Evolutionary conservation across 92 coral and sea anemone species (phyloP), one percentile per base, ranked within the genome.

Genomic region (Siderastrea siderea): DNA sequence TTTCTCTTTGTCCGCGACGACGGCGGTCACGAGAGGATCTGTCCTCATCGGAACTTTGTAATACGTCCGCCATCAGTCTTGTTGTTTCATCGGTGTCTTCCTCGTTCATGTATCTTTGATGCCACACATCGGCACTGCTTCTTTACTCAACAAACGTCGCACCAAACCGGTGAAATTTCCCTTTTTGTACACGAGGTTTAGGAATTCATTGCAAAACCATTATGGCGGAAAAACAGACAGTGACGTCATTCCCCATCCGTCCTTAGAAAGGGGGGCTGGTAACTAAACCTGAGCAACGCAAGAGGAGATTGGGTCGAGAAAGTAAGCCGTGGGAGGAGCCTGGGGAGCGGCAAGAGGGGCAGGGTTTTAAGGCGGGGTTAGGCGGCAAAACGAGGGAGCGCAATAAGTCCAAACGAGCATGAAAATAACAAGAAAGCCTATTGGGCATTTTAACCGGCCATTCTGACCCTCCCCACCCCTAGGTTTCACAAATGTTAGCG

Each of bases 11-110:
- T 5, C 68, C 67, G 66, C 77, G 90, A 82, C 47, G 90, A 83
- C 91, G 75, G 66, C 74, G 84, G 77, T 79, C 84, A 70, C 89
- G 88, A 19, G 76, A 15, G 60, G 71, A 11, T 44, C 57, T 62
- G 52, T 63, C 71, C 53, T 72, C 68, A 6, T 53, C 85, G 14
- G 74, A 69, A 76, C 84, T 68, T 43, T 75, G 81, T 63, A 87
- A 84, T 74, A 92, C 93, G 92, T 80, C 90, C 47, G 93, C 86
- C 99, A 97, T 95, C 64, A 97, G 96, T 80, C 97, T 86, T 60
- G 99, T 95, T 87, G 87, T 93, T 88, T 97, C 99, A 86, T 84
- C 73, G 3, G 58, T 81, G 62, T 84, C 87, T 73, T 80, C 93
- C 43, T 91, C 98, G 80, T 89, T 95, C 98, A 95, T 95, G 90